Evolutionary conservation across 2,797 vertebrate genomes (phyloP), one percentile per base, ranked within the genome.

Genomic region (Oryzias dopingdopingensis): DNA sequence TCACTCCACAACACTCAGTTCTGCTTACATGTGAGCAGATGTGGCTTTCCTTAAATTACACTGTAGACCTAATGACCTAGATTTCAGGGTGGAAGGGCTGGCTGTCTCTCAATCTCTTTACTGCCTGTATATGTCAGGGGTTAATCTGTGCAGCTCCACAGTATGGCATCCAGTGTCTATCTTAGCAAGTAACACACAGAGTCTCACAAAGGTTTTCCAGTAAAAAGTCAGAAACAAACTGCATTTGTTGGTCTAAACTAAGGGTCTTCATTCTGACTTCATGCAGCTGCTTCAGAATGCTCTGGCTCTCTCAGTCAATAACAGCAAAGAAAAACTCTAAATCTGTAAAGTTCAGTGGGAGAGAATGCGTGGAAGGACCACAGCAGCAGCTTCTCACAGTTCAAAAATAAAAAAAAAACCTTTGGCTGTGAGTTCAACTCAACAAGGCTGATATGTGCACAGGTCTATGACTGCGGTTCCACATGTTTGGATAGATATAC

Each of bases 11-110:
- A 75, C 77, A 65, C 65, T 59, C 61, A 24, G 67, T 50, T 62
- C 76, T 65, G 80, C 72, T 79, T 74, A 64, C 80, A 81, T 80
- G 75, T 60, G 80, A 89, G 82, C 88, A 85, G 87, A 88, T 89
- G 88, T 86, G 85, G 70, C 49, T 53, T 80, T 84, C 76, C 80
- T 87, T 80, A 85, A 84, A 87, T 87, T 83, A 86, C 85, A 82
- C 79, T 75, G 81, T 66, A 89, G 89, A 89, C 89, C 86, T 88
- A 90, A 89, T 91, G 89, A 91, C 88, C 90, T 79, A 90, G 78
- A 90, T 90, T 83, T 68, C 76, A 53, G 76, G 43, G 74, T 67
- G 75, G 77, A 71, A 74, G 72, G 62, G 55, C 53, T 65, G 79
- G 72, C 80, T 74, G 51, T 23, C 68, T 75, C 70, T 79, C 82